Evolutionary conservation across 2,888 invertebrate genomes (phyloP).

Genomic region (Entomobrya multifasciata): DNA sequence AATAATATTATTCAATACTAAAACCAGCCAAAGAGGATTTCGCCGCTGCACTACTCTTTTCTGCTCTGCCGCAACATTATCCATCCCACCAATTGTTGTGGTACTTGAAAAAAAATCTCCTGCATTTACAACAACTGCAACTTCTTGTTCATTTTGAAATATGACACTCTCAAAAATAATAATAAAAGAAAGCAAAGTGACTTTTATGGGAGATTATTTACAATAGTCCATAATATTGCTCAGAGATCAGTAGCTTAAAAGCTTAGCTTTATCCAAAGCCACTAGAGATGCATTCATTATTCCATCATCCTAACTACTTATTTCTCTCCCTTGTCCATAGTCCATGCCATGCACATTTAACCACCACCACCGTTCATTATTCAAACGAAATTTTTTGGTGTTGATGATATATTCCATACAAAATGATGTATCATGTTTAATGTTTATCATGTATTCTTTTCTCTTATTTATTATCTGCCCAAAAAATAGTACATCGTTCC

Average conservation of each 20-base stretch:
- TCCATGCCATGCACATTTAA: no score
- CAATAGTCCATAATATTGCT: no score
- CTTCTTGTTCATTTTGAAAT: slow-evolving; percentile 15
- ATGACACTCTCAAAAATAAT: slow-evolving; percentile 17
- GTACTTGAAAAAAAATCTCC: slow-evolving; percentile 48
- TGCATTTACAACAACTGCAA: no score
- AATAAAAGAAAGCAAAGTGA: slow-evolving; percentile 30
- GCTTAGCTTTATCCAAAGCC: no score
- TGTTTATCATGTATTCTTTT: no score
- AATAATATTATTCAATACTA: slow-evolving; percentile 36
- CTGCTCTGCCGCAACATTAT: no score
- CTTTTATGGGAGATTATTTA: slow-evolving; percentile 30
- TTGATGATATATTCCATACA: background rate
- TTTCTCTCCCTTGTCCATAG: background rate
- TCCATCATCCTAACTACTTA: no score
- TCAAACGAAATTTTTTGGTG: background rate
- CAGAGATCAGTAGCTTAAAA: no score
- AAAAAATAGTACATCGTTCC: slow-evolving; percentile 23
- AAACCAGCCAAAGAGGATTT: background rate
- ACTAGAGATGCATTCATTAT: no score
- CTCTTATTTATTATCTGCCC: slow-evolving; percentile 17
- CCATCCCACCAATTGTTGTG: slow-evolving; percentile 56
- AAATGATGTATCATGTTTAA: slow-evolving; percentile 61
- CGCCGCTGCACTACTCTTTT: no score
- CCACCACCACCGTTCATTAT: background rate